Conservation (phyloP, 2,113 vertebrate species). For the Amia ocellicauda region DNA sequence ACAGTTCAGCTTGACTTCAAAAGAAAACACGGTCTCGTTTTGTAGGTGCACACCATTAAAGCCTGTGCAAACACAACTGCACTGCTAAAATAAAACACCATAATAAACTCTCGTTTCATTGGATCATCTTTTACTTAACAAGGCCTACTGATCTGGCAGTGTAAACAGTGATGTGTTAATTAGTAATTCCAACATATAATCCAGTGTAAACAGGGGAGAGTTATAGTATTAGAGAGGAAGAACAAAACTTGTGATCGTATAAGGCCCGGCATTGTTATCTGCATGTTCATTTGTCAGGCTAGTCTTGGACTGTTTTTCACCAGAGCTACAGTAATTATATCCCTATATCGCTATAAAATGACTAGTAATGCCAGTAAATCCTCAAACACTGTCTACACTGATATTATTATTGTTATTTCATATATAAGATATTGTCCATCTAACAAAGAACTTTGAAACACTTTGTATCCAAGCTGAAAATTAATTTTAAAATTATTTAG, state of each 20-base stretch:
- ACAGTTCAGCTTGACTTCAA: conserved; percentile 34
- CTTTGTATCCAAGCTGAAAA: too few species aligned
- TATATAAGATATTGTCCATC: too few species aligned
- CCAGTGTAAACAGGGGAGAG: conserved; percentile 51
- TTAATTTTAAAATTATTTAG: too few species aligned
- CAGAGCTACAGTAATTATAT: too few species aligned
- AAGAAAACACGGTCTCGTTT: conserved; percentile 46
- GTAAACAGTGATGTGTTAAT: conserved; percentile 74
- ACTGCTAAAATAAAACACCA: conserved; percentile 43
- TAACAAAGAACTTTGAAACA: too few species aligned
- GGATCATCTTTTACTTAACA: conserved; percentile 67
- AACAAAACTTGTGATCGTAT: conserved; percentile 17
- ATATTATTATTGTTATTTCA: too few species aligned
- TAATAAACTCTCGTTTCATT: conserved; percentile 64
- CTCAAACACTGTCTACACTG: too few species aligned
- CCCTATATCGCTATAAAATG: too few species aligned
- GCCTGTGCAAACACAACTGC: conserved; percentile 51
- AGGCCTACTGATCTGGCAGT: conserved; percentile 63
- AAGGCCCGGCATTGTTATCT: conserved; percentile 24
- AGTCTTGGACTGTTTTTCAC: too few species aligned
- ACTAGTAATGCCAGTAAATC: too few species aligned
- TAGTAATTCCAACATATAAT: conserved; percentile 64
- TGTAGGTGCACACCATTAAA: conserved; percentile 42
- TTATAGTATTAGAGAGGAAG: conserved; percentile 42
- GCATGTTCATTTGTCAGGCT: too few species aligned